These are phyloP conservation scores for Drosophila sp. DNA, from an alignment of 1,140 invertebrate genomes.

Conservation along the genomic window DNA sequence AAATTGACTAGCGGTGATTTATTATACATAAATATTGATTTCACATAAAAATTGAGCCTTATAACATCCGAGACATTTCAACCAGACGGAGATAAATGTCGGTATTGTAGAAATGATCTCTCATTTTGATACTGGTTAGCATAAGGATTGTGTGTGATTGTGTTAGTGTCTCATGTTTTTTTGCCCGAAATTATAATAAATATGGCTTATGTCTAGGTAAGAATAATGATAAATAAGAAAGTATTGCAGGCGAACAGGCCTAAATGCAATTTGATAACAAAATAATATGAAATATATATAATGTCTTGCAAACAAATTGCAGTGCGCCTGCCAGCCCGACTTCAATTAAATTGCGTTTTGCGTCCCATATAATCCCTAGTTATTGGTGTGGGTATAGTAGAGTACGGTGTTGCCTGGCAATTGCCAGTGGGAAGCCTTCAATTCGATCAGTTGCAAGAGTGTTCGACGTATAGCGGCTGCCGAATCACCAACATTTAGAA, in stretches of 20 bases:
- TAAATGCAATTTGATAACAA: slow-evolving; percentile 75
- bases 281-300: slow-evolving; percentile 39
- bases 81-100: slow-evolving; percentile 1
- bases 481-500: slow-evolving; percentile 88
- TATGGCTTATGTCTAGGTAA: slow-evolving; percentile 71
- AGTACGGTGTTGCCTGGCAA: slow-evolving; percentile 93
- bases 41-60: slow-evolving; percentile 60
- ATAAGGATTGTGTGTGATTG: slow-evolving; percentile 34
- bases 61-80: slow-evolving; percentile 28
- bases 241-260: slow-evolving; percentile 54
- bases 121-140: slow-evolving; percentile 40
- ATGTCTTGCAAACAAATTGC: slow-evolving; percentile 59
- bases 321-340: slow-evolving; percentile 37
- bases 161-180: slow-evolving; percentile 59
- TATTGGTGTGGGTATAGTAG: slow-evolving; percentile 91
- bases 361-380: slow-evolving; percentile 26
- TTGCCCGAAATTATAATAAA: slow-evolving; percentile 58
- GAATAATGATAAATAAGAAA: slow-evolving; percentile 67
- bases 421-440: slow-evolving; percentile 94
- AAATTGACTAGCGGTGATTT: slow-evolving; percentile 55
- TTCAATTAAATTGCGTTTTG: neutral
- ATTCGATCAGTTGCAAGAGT: slow-evolving; percentile 93
- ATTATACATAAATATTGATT: slow-evolving; percentile 52
- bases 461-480: slow-evolving; percentile 89
- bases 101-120: neutral